Evolutionary conservation across 2,113 vertebrate genomes (phyloP).

Genomic region (Porphyrio hochstetteri): DNA sequence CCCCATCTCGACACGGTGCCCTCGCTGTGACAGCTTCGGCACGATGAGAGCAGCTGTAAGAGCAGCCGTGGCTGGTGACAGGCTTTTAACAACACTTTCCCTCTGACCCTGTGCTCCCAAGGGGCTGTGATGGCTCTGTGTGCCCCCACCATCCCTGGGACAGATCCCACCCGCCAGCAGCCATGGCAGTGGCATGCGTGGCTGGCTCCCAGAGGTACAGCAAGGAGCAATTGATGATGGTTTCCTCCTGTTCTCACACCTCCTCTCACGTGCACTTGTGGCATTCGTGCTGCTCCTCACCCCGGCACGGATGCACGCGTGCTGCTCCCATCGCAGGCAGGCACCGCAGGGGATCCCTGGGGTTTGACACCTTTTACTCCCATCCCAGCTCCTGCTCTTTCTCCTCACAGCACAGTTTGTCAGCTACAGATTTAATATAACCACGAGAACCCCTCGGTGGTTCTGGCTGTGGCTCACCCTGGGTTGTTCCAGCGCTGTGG

Average conservation of each 20-base stretch:
- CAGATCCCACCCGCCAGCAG: neutral
- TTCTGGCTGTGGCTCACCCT: neutral
- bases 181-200: neutral
- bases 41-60: accelerated
- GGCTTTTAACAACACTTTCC: neutral
- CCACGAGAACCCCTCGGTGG: neutral
- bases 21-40: accelerated
- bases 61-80: neutral
- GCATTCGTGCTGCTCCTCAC: neutral
- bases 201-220: neutral
- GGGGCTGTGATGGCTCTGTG: accelerated
- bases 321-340: neutral
- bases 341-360: accelerated
- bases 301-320: accelerated
- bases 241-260: neutral
- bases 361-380: neutral
- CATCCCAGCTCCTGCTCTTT: neutral
- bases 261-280: accelerated
- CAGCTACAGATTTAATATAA: neutral
- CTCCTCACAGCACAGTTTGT: neutral
- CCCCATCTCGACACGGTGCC: accelerated
- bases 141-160: neutral
- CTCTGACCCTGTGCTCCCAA: accelerated
- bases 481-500: neutral
- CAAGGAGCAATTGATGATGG: accelerated